phyloP scores from a whole-genome alignment of 2,113 vertebrate species.

The rat (Rattus norvegicus) region DNA sequence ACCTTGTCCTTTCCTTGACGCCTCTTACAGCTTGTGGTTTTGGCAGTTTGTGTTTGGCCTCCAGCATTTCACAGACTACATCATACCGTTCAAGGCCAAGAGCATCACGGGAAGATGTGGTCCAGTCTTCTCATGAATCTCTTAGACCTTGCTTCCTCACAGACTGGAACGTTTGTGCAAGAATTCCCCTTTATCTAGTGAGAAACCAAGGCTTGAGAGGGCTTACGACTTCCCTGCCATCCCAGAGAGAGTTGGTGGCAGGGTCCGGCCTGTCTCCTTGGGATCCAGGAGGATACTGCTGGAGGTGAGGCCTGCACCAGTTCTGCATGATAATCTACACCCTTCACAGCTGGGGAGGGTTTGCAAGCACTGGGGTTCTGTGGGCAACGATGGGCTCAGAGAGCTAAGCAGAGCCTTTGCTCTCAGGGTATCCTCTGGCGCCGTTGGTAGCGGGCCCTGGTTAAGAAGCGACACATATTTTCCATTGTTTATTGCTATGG shows the following conservation, averaged over 20 bases:
- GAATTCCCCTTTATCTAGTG: background rate
- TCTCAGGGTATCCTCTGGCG: conserved; percentile 55
- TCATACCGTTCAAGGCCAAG: background rate
- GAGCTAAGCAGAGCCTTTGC: background rate
- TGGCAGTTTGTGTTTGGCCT: background rate
- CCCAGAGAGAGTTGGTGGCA: background rate
- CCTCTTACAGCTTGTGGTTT: background rate
- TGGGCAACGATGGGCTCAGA: background rate
- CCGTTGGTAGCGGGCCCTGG: conserved; percentile 52
- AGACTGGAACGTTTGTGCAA: background rate
- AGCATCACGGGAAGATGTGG: background rate
- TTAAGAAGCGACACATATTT: conserved; percentile 78
- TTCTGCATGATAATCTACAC: rapidly evolving
- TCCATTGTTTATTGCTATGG: conserved; percentile 85
- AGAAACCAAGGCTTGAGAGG: background rate
- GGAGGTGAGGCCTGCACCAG: background rate
- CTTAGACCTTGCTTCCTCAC: background rate
- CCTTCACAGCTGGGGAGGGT: rapidly evolving
- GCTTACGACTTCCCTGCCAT: background rate
- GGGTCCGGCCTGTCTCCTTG: background rate
- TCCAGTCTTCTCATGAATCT: background rate
- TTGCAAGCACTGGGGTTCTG: background rate
- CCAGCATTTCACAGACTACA: rapidly evolving
- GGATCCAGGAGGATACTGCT: background rate
- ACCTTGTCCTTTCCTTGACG: background rate